These are phyloP conservation scores for Lepidotrigona ventralis DNA, from an alignment of 1,140 invertebrate genomes.

Conservation along the genomic window DNA sequence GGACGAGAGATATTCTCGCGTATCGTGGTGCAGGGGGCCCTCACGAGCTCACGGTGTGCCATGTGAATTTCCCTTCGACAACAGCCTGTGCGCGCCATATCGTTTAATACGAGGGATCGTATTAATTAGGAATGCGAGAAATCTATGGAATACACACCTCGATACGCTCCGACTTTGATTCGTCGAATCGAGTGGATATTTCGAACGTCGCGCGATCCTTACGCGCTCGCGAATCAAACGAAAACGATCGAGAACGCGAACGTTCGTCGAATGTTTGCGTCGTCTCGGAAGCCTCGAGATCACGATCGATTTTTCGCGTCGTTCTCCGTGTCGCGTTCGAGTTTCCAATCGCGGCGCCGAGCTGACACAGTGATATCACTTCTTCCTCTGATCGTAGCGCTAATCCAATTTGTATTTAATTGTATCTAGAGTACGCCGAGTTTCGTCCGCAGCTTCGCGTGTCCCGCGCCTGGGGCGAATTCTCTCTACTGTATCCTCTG, in stretches of 20 bases:
- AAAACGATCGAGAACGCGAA: neutral
- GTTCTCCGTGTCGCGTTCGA: neutral
- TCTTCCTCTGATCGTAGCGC: slow-evolving; percentile 54
- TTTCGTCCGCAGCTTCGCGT: neutral
- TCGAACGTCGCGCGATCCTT: neutral
- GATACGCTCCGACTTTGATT: neutral
- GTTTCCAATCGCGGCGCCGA: neutral
- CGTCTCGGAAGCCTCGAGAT: neutral
- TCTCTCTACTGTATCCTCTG: neutral
- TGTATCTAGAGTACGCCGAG: slow-evolving; percentile 44
- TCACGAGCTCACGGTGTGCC: slow-evolving; percentile 7
- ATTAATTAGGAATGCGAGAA: too few species aligned
- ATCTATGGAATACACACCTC: neutral
- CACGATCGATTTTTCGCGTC: neutral
- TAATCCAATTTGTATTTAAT: slow-evolving; percentile 59
- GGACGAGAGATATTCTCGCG: slow-evolving; percentile 20
- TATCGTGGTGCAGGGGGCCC: neutral
- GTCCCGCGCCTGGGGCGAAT: too few species aligned
- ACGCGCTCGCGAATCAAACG: neutral
- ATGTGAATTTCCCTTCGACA: slow-evolving; percentile 16
- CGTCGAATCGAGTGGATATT: slow-evolving; percentile 22
- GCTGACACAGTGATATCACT: slow-evolving; percentile 60
- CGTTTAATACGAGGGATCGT: neutral
- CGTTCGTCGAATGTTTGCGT: neutral
- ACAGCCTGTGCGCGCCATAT: neutral